These are phyloP conservation scores for Leptocoma aspasia DNA, from an alignment of 2,113 vertebrate species.

Conservation along the genomic window DNA sequence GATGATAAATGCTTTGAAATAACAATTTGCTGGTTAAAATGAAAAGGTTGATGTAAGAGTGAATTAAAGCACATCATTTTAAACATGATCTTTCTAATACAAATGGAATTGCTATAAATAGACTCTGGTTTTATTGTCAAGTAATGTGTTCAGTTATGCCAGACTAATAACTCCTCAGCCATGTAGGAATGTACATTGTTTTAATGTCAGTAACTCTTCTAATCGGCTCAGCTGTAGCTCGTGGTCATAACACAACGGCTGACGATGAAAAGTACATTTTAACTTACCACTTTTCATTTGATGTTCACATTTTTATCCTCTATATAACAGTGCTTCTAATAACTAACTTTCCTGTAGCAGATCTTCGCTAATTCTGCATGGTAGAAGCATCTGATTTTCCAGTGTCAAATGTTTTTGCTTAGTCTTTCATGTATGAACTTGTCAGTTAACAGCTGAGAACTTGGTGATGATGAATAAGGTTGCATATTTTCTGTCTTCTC, in stretches of 20 bases:
- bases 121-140: neutral
- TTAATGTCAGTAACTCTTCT: constrained; percentile 41
- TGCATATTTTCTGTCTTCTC: constrained; percentile 1
- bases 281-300: neutral
- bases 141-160: constrained; percentile 42
- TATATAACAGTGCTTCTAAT: neutral
- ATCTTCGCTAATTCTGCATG: neutral
- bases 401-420: neutral
- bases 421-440: constrained; percentile 18
- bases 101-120: constrained; percentile 56
- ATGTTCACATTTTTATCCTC: neutral
- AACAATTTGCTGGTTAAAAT: constrained; percentile 43
- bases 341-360: neutral
- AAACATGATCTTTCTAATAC: constrained; percentile 35
- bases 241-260: neutral
- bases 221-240: constrained; percentile 51
- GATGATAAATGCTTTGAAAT: constrained; percentile 31
- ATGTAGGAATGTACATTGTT: constrained; percentile 36
- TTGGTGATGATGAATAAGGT: neutral
- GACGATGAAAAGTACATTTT: constrained; percentile 24
- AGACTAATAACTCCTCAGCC: constrained; percentile 29
- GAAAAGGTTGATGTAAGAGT: constrained; percentile 34
- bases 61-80: constrained; percentile 46
- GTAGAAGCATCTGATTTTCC: neutral
- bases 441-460: neutral